Base-by-base conservation (phyloP, 2,113 vertebrate species). In the Uria lomvia region DNA sequence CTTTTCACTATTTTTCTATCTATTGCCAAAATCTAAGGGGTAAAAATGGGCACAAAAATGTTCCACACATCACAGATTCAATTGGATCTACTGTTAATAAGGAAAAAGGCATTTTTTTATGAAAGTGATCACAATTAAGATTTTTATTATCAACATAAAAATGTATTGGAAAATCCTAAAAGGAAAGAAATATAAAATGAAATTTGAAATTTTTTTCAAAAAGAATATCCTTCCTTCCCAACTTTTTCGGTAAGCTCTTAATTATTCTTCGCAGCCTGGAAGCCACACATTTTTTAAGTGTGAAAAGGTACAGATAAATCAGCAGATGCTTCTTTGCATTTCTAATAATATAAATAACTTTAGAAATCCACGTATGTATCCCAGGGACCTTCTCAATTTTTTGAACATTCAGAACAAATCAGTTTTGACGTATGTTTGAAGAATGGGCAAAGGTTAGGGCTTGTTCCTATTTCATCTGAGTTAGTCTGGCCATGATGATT, bases 381-480 rank as follows among this genome's bases (percentile, higher is more conserved):
- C 45, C 85, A 78, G 67, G 38, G 80, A 94, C 94, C 73, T 86
- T 91, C 76, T 89, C 68, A 50, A 72, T 86, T 94, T 97, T 96
- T 92, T 94, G 76, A 95, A 86, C 73, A 79, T 95, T 94, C 90
- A 81, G 76, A 94, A 56, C 49, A 17, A 74, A 94, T 88, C 90
- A 70, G 29, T 89, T 97, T 88, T 92, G 90, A 94, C 8, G 4
- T 79, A 62, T 47, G 65, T 90, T 93, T 95, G 93, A 96, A 90
- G 88, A 86, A 92, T 50, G 65, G 75, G 86, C 92, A 96, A 94
- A 95, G 94, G 91, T 97, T 96, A 97, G 83, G 88, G 56, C 91
- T 96, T 94, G 91, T 95, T 94, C 86, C 88, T 87, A 50, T 95
- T 96, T 95, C 88, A 91, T 96, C 86, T 59, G 79, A 86, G 94